Evolutionary conservation across 2,113 vertebrate genomes (phyloP), one percentile per base, ranked within the genome.

Genomic region (Aviceda subcristata): DNA sequence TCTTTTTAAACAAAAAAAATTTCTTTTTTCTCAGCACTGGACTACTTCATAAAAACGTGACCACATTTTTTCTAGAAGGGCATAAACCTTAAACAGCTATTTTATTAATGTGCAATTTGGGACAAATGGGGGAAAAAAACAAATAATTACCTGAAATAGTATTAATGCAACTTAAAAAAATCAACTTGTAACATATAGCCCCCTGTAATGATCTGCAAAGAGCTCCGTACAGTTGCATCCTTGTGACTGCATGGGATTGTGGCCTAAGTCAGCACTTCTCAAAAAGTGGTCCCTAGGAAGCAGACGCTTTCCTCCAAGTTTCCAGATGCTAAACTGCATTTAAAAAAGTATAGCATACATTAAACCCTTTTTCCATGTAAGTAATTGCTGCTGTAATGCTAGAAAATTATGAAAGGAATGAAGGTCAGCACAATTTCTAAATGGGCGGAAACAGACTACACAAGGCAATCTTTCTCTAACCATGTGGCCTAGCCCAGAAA

Each of bases 281-380:
- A 80, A 77, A 80, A 86, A 38, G 29, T 11, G 6, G 11, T 77
- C 17, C 39, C 72, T 69, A 11, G 55, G 50, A 86, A 91, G 50
- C 53, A 93, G 56, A 68, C 8, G 45, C 36, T 86, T 86, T 69
- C n/a, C 36, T 92, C 55, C 60, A 48, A 69, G 48, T 60, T 82
- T 92, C 86, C 89, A 94, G 71, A 92, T 94, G 88, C 55, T 89
- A 92, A 64, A 38, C 32, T 53, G 45, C 75, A 66, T 60, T 80
- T 62, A 69, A 92, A 67, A n/a, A 81, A 90, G 22, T 30, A 48
- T 14, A 93, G 79, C 39, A 59, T 76, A 68, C 41, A 80, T 92
- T 91, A 91, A 86, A 62, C 29, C 10, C 32, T 66, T 88, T 56
- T 78, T 50, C 50, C 22, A 43, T 43, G 22, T 56, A 91, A 87